These are phyloP conservation scores for Saccostrea glomerata DNA, from an alignment of 1,140 invertebrate genomes.

Conservation along the genomic window DNA sequence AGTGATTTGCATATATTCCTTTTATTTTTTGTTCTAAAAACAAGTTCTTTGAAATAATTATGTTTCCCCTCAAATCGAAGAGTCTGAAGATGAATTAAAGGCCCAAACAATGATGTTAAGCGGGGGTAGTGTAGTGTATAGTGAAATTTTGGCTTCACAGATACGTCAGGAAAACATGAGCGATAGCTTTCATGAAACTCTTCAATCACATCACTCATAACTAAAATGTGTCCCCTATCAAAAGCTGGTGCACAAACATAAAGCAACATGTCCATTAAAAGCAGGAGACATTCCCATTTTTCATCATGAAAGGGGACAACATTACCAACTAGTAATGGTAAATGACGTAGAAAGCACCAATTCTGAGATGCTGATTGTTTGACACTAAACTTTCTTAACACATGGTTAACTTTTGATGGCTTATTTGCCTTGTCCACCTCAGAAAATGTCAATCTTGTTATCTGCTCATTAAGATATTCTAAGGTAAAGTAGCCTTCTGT, in stretches of 20 bases:
- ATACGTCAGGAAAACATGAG: conserved; percentile 19
- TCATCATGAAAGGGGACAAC: no score
- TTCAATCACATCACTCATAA: conserved; percentile 37
- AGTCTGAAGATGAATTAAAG: conserved; percentile 39
- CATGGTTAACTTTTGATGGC: conserved; percentile 8
- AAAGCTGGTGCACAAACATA: conserved; percentile 47
- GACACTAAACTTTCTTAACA: conserved; percentile 39
- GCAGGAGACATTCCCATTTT: no score
- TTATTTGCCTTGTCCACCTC: conserved; percentile 41
- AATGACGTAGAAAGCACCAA: conserved; percentile 45
- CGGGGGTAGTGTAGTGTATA: conserved; percentile 43
- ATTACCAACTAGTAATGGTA: conserved; percentile 40
- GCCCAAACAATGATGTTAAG: conserved; percentile 18
- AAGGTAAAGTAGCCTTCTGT: conserved; percentile 43
- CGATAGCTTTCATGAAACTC: conserved; percentile 47
- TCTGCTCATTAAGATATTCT: conserved; percentile 33
- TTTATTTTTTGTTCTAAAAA: conserved; percentile 39
- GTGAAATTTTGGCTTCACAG: conserved; percentile 50
- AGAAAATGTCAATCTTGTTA: conserved; percentile 29
- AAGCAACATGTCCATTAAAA: conserved; percentile 14
- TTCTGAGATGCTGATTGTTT: conserved; percentile 38
- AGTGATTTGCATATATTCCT: no score
- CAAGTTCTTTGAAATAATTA: conserved; percentile 51
- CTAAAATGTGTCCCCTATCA: conserved; percentile 33
- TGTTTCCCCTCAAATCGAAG: conserved; percentile 50